These are phyloP conservation scores for Ochropleura plecta DNA, from an alignment of 2,888 invertebrate genomes.

Conservation along the genomic window DNA sequence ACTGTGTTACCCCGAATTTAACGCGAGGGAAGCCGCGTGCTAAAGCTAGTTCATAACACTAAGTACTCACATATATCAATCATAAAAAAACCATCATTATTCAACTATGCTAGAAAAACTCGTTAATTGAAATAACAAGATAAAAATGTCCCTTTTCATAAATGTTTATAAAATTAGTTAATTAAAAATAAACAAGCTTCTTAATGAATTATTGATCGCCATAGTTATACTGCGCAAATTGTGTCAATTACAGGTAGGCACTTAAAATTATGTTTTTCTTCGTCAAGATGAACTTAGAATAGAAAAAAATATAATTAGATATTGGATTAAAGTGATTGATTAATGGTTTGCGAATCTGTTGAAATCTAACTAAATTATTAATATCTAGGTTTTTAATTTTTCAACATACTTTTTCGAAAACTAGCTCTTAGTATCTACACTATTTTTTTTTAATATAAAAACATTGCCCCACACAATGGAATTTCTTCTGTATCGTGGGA, in stretches of 20 bases:
- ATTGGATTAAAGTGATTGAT: not conserved
- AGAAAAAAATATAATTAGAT: slow-evolving; percentile 6
- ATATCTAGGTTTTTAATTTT: not conserved
- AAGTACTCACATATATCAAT: no score
- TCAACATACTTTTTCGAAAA: no score
- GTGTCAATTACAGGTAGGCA: slow-evolving; percentile 7
- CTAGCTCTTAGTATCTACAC: no score
- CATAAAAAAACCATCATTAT: not conserved
- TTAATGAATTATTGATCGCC: slow-evolving; percentile 25
- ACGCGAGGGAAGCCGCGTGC: no score
- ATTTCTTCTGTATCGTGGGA: no score
- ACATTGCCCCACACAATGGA: no score
- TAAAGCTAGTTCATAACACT: no score
- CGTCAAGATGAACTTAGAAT: not conserved
- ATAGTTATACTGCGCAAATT: slow-evolving; percentile 4
- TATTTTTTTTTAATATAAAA: no score
- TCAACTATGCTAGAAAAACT: slow-evolving; percentile 17
- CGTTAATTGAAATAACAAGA: not conserved
- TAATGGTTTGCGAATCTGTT: not conserved
- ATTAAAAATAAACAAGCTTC: not conserved
- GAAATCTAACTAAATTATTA: not conserved
- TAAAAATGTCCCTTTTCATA: not conserved
- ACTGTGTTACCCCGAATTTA: no score
- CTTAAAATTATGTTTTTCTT: slow-evolving; percentile 5
- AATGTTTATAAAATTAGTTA: slow-evolving; percentile 26